Percentiles rank a stretch among this genome's conserved stretches.
phyloP scores from a whole-genome alignment of 2,113 vertebrate genomes.

The Egretta garzetta region DNA sequence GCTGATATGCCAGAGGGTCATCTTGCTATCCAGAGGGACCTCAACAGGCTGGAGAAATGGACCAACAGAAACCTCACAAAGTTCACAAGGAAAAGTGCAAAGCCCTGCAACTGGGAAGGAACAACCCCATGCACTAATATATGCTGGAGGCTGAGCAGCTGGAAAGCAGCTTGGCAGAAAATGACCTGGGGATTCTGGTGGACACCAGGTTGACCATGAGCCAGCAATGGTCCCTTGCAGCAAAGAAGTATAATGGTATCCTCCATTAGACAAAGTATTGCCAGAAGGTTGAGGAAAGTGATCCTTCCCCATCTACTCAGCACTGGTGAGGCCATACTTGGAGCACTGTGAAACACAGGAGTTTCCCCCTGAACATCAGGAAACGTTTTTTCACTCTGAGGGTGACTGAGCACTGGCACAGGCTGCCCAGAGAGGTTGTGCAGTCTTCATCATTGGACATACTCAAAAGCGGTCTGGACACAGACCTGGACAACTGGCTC shows the following conservation, averaged over 20 bases:
- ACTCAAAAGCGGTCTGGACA: neutral
- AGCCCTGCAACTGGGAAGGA: neutral
- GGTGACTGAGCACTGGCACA: neutral
- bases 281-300: neutral
- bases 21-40: neutral
- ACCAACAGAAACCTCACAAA: neutral
- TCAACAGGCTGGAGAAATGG: neutral
- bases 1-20: neutral
- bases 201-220: neutral
- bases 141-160: neutral
- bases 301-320: neutral
- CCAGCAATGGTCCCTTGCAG: neutral
- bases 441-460: neutral
- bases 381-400: neutral
- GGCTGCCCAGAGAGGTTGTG: neutral
- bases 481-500: neutral
- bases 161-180: neutral
- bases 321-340: neutral
- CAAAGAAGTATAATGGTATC: neutral
- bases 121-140: neutral
- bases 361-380: neutral
- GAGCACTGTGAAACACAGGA: neutral
- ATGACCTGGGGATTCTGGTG: neutral
- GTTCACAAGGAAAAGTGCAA: neutral
- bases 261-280: neutral